Evolutionary conservation across 1,140 invertebrate genomes (phyloP).

Genomic region (Drosophila teissieri): DNA sequence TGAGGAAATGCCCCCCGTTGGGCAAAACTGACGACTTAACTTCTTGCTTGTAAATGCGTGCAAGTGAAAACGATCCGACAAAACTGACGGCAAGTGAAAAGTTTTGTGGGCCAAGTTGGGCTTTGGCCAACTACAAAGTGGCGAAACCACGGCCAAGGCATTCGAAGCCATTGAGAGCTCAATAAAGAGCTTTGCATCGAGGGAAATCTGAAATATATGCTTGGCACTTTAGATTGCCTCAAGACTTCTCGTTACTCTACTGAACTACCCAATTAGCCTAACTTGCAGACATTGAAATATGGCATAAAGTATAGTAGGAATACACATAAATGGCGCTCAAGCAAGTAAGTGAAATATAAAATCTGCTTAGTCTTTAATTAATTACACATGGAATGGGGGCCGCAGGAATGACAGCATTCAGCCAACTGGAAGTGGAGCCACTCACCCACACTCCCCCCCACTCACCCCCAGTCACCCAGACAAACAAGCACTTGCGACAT

Average conservation of each 20-base stretch:
- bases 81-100: conserved; percentile 28
- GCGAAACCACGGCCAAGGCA: conserved; percentile 32
- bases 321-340: conserved; percentile 43
- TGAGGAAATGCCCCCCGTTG: conserved; percentile 1
- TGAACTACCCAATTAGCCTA: conserved; percentile 29
- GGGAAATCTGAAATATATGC: conserved; percentile 6
- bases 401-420: conserved; percentile 35
- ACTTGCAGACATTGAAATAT: conserved; percentile 15
- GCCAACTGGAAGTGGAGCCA: conserved; percentile 34
- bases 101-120: conserved; percentile 30
- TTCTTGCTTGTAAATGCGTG: conserved; percentile 52
- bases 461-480: conserved; percentile 1
- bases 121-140: conserved; percentile 39
- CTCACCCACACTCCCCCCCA: conserved; percentile 16
- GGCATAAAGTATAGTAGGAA: conserved; percentile 23
- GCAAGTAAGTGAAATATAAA: conserved; percentile 44
- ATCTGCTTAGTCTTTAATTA: conserved; percentile 65
- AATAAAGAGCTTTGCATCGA: conserved; percentile 5
- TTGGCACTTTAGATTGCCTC: neutral
- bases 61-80: conserved; percentile 29
- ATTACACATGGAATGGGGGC: conserved; percentile 50
- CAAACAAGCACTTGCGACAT: conserved; percentile 64
- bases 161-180: conserved; percentile 34
- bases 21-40: conserved; percentile 45
- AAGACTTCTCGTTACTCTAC: neutral